Percentiles rank a stretch among this genome's conserved stretches.
Evolutionary conservation across 2,797 vertebrate species (phyloP).

Genomic region (Chrysocyon brachyurus): DNA sequence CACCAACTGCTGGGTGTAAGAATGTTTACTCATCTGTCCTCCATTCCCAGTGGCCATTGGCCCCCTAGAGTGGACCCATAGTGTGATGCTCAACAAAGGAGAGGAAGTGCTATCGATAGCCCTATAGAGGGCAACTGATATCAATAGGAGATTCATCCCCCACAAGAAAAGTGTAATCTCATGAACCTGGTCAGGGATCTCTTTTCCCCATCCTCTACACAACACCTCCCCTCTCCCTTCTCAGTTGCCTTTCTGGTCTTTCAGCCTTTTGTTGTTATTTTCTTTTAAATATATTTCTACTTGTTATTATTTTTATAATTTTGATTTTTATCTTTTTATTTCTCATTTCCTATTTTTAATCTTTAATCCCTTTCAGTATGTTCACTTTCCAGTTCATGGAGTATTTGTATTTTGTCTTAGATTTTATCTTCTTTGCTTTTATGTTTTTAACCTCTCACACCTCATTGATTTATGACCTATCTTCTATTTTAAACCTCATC

Average conservation of each 20-base stretch:
- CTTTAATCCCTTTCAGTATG: constrained; percentile 7
- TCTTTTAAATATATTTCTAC: not conserved
- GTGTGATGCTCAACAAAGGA: not conserved
- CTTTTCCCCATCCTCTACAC: not conserved
- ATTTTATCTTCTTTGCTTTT: constrained; percentile 29
- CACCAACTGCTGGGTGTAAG: not conserved
- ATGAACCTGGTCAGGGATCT: not conserved
- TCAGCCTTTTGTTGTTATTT: not conserved
- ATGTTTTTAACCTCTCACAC: not conserved
- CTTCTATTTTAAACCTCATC: constrained; percentile 7
- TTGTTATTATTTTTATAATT: not conserved
- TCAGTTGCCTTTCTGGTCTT: not conserved
- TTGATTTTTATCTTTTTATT: constrained; percentile 44
- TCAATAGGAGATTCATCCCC: not conserved
- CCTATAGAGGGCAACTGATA: not conserved
- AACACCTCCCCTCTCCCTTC: not conserved
- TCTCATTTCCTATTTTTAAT: not conserved
- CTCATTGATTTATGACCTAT: constrained; percentile 27
- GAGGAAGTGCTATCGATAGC: not conserved
- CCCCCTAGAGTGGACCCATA: not conserved
- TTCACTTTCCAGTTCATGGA: constrained; percentile 36
- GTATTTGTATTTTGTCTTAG: not conserved
- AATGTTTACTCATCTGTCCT: not conserved
- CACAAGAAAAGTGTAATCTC: not conserved
- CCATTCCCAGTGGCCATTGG: not conserved